A percentile compares a stretch with the other conserved stretches of the same genome.
phyloP scores from a whole-genome alignment of 1,140 invertebrate species.

The Matsumurasca onukii region DNA sequence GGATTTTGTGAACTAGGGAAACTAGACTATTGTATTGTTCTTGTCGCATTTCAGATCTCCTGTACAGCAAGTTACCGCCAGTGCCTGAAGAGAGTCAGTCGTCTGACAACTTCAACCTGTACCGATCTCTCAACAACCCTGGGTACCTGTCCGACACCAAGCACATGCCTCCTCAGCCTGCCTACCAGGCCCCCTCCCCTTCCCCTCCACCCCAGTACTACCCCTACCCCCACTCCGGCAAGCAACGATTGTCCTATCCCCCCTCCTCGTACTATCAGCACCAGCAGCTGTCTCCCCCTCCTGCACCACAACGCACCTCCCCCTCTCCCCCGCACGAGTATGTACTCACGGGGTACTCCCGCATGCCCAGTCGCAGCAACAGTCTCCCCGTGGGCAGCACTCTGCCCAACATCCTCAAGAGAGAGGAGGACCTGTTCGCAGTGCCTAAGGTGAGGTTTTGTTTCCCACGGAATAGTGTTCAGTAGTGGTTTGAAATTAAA shows the following conservation, averaged over 20 bases:
- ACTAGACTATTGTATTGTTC: too few species aligned
- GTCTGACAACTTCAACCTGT: constrained; percentile 25
- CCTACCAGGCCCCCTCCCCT: constrained; percentile 24
- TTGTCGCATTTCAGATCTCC: constrained; percentile 59
- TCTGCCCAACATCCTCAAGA: neutral
- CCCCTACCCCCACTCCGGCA: constrained; percentile 1
- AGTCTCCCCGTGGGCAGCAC: constrained; percentile 44
- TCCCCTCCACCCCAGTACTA: constrained; percentile 19
- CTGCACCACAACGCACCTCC: constrained; percentile 10
- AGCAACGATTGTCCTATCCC: neutral
- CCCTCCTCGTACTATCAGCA: constrained; percentile 13
- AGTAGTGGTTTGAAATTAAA: too few species aligned
- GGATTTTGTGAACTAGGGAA: too few species aligned
- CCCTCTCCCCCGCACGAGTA: constrained; percentile 21
- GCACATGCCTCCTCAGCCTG: neutral
- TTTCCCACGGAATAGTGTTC: too few species aligned
- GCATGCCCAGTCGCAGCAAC: constrained; percentile 42
- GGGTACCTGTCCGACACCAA: neutral
- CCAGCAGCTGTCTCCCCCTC: constrained; percentile 32
- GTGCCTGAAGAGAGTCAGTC: constrained; percentile 60
- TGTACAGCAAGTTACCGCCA: constrained; percentile 59
- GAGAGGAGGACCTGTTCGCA: constrained; percentile 54
- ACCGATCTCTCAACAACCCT: neutral
- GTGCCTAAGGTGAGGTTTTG: constrained; percentile 51
- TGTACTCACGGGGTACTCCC: neutral